These are phyloP conservation scores for Pogonocichla stellata DNA, from an alignment of 2,113 vertebrate genomes.

Conservation along the genomic window DNA sequence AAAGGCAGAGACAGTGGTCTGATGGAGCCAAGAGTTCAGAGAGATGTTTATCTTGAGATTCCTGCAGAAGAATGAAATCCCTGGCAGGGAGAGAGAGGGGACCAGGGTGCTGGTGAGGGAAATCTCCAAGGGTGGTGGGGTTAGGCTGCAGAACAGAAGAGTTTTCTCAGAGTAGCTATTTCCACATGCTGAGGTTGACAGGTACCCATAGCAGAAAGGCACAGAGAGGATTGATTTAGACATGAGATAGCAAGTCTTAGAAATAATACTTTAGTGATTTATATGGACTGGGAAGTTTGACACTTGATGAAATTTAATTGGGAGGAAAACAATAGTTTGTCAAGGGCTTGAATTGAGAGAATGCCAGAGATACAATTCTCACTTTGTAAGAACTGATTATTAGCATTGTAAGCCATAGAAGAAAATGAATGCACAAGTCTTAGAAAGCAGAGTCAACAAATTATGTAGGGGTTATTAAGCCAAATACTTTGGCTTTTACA, in stretches of 20 bases:
- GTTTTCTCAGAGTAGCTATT: not conserved
- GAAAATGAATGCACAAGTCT: not conserved
- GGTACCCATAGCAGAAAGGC: not conserved
- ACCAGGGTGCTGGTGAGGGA: fast-evolving
- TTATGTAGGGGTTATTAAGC: fast-evolving
- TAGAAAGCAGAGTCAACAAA: not conserved
- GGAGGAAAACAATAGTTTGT: not conserved
- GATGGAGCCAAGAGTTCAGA: fast-evolving
- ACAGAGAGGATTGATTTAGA: not conserved
- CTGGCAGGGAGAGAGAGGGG: no score
- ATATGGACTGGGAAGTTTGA: not conserved
- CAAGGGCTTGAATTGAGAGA: not conserved
- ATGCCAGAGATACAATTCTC: not conserved
- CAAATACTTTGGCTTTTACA: not conserved
- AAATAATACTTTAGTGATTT: not conserved
- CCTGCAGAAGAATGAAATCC: not conserved
- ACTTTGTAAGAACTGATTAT: not conserved
- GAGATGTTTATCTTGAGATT: not conserved
- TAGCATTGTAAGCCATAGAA: not conserved
- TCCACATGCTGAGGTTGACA: not conserved
- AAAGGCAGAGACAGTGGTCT: not conserved
- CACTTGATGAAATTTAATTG: not conserved
- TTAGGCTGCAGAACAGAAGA: not conserved
- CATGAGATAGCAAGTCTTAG: not conserved
- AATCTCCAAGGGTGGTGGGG: fast-evolving